phyloP scores from a whole-genome alignment of 2,888 invertebrate genomes.

The Parnassius apollo region DNA sequence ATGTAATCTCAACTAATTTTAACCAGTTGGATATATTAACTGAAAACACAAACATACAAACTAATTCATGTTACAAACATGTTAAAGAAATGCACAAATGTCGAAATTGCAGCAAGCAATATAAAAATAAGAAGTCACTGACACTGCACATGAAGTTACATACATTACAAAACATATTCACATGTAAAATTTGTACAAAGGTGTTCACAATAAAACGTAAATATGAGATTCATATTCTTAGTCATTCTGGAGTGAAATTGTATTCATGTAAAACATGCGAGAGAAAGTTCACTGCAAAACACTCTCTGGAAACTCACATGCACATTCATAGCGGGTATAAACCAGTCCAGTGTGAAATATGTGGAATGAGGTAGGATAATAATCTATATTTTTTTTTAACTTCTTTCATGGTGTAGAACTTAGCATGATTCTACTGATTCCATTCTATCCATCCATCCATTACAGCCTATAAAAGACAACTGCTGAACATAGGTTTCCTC shows the following conservation, averaged over 20 bases:
- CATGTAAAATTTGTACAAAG: conserved; percentile 29
- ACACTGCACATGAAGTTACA: conserved; percentile 27
- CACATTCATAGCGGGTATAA: conserved; percentile 40
- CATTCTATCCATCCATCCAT: too few species aligned
- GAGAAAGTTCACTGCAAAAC: conserved; percentile 49
- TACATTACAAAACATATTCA: conserved; percentile 13
- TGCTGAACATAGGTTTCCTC: too few species aligned
- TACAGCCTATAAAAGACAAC: too few species aligned
- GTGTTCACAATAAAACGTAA: conserved; percentile 37
- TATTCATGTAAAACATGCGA: conserved; percentile 50
- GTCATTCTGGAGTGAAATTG: conserved; percentile 54
- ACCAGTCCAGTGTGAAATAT: conserved; percentile 31
- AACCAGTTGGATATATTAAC: not conserved
- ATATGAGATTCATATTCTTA: conserved; percentile 47
- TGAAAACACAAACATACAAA: not conserved
- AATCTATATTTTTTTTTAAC: not conserved
- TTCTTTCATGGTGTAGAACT: too few species aligned
- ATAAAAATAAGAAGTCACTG: conserved; percentile 27
- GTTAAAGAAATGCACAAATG: not conserved
- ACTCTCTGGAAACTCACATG: conserved; percentile 51
- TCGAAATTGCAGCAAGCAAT: conserved; percentile 11
- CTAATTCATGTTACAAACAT: not conserved
- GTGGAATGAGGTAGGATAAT: conserved; percentile 31
- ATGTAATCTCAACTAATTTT: not conserved
- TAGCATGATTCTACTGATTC: too few species aligned